These are phyloP conservation scores for Crocallis elinguaria DNA, from an alignment of 2,888 invertebrate species.

Conservation along the genomic window DNA sequence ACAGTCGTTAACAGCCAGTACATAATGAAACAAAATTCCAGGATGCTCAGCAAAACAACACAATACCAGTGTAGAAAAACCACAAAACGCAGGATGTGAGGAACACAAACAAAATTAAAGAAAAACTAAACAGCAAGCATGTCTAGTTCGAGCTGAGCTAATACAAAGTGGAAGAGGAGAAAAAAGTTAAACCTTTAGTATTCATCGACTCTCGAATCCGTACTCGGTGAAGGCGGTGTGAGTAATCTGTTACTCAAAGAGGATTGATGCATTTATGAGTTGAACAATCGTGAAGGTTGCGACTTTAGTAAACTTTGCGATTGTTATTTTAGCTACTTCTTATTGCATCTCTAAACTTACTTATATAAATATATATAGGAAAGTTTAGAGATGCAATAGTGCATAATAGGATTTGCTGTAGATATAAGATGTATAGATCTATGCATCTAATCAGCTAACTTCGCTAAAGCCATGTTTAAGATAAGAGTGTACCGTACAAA, in stretches of 20 bases:
- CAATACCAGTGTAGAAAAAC: conserved; percentile 37
- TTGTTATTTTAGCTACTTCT: no score
- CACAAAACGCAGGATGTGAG: conserved; percentile 46
- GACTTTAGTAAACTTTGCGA: no score
- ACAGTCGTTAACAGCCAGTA: conserved; percentile 41
- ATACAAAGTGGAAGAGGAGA: conserved; percentile 39
- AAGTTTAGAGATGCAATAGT: no score
- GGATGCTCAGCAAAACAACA: conserved; percentile 39
- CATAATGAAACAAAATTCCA: conserved; percentile 42
- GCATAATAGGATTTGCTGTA: no score
- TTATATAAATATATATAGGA: no score
- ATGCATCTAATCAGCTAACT: no score
- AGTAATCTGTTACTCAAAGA: conserved; percentile 13
- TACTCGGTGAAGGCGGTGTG: conserved; percentile 10
- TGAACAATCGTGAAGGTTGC: no score
- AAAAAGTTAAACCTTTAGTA: conserved; percentile 38
- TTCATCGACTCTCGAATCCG: conserved; percentile 27
- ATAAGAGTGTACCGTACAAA: no score
- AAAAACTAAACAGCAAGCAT: conserved; percentile 53
- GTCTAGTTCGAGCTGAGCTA: conserved; percentile 43
- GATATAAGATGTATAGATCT: no score
- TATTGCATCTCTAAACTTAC: no score
- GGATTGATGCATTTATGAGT: no score
- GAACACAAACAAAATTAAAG: conserved; percentile 56
- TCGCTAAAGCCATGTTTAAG: no score